Evolutionary conservation across 2,113 vertebrate genomes (phyloP).

Genomic region (Xyliphius kryptos): DNA sequence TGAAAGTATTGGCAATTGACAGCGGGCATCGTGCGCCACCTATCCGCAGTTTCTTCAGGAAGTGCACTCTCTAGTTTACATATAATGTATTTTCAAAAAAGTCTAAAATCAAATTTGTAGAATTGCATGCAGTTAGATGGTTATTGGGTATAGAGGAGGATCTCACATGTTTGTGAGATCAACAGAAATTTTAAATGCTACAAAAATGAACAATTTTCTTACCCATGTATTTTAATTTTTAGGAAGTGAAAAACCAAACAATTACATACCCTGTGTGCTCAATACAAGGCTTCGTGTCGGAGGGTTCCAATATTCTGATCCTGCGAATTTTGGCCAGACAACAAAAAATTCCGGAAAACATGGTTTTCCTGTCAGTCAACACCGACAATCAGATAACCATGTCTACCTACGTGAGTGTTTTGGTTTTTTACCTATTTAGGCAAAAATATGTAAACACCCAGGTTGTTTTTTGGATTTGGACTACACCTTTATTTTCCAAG

Average conservation of each 20-base stretch:
- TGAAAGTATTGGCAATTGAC: no score
- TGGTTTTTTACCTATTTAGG: neutral
- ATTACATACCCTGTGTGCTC: slow-evolving; percentile 49
- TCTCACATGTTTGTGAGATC: no score
- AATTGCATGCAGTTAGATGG: no score
- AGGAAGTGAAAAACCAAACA: slow-evolving; percentile 57
- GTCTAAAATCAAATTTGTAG: no score
- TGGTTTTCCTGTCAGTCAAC: slow-evolving; percentile 72
- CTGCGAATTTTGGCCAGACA: slow-evolving; percentile 72
- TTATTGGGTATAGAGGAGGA: no score
- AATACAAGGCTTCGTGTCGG: slow-evolving; percentile 69
- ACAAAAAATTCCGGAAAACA: slow-evolving; percentile 55
- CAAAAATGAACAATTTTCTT: neutral
- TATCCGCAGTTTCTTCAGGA: no score
- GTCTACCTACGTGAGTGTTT: slow-evolving; percentile 71
- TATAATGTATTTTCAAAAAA: no score
- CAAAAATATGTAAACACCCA: neutral
- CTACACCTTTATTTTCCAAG: no score
- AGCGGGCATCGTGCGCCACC: no score
- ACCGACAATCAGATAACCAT: slow-evolving; percentile 57
- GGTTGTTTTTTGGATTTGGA: no score
- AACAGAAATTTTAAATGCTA: no score
- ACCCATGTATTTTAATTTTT: slow-evolving; percentile 10
- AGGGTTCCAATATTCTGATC: slow-evolving; percentile 77
- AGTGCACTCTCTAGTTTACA: no score